Base-by-base conservation (phyloP, 2,797 vertebrate species). In the Ctenopoma kingsleyae region DNA sequence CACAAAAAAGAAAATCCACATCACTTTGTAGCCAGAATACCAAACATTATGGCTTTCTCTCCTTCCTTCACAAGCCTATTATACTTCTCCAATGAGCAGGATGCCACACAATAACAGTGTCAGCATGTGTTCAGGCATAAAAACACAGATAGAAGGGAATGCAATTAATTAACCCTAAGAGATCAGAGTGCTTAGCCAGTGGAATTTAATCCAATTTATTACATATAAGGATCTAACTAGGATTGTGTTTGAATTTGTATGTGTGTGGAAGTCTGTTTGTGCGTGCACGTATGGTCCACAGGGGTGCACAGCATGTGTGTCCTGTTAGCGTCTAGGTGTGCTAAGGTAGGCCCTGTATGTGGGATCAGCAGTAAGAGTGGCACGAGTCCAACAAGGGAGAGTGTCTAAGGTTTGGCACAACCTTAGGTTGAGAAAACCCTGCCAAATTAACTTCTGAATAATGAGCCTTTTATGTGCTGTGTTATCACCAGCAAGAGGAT, bases 131-230 rank as follows among this genome's bases (percentile, higher is more conserved):
- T 91, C 87, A 89, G 84, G 88, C 88, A 90, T 89, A 92, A 92
- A 90, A 93, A 94, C 82, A 93, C 85, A 84, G 87, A 90, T 85
- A 84, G 87, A 93, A 87, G 79, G 83, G 90, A 93, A 89, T 88
- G 83, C 92, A 92, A 92, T 92, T 93, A 93, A 95, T 94, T 93
- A 94, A 95, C 93, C 92, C 88, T 81, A 86, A 88, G 89, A 89
- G 92, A 92, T 91, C 89, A 80, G 81, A 83, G 78, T 83, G 90
- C 90, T 92, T 90, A 91, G 88, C 87, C 84, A 72, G 81, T 91
- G 85, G 88, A 93, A 90, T 92, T 91, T 86, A 92, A 93, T 93
- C 92, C 88, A 92, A 89, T 93, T 91, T 90, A 93, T 93, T 92
- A 93, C 88, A 92, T 91, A 87, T 89, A 91, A 71, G 73, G 82